A percentile compares a stretch with the other conserved stretches of the same genome.
These are phyloP conservation scores for Galerucella pusilla DNA, from an alignment of 2,888 invertebrate genomes.

Conservation along the genomic window DNA sequence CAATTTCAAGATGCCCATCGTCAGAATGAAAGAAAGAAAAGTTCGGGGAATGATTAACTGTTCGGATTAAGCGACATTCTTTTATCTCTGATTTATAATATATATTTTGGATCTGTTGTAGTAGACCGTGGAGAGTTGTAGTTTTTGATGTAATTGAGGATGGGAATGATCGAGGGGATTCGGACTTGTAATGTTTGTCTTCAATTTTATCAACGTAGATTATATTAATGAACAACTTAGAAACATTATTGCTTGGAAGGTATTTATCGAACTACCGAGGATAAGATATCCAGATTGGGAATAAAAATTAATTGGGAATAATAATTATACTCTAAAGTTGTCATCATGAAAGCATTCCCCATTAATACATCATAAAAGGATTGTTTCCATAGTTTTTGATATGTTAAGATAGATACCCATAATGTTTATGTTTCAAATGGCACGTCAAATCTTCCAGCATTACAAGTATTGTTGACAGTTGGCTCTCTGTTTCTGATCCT, in stretches of 20 bases:
- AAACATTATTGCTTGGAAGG: background rate
- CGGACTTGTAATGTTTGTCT: slow-evolving; percentile 23
- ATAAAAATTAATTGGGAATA: no score
- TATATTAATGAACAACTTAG: slow-evolving; percentile 26
- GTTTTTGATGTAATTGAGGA: slow-evolving; percentile 30
- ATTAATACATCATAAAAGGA: no score
- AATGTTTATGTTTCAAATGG: no score
- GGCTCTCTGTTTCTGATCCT: no score
- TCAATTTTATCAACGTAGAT: slow-evolving; percentile 28
- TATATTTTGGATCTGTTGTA: slow-evolving; percentile 16
- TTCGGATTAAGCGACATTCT: slow-evolving; percentile 37
- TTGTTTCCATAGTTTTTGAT: no score
- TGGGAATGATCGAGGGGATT: slow-evolving; percentile 22
- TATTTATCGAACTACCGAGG: background rate
- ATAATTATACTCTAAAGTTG: no score
- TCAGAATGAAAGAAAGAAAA: slow-evolving; percentile 35
- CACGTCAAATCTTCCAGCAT: no score
- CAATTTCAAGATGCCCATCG: slow-evolving; percentile 40
- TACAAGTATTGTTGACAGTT: no score
- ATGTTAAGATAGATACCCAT: no score
- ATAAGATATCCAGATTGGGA: background rate
- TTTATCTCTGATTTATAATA: slow-evolving; percentile 43
- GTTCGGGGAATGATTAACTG: slow-evolving; percentile 38
- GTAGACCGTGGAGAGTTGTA: slow-evolving; percentile 41
- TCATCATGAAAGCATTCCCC: no score